Base-by-base conservation (phyloP, 2,797 vertebrate species). In the Masticophis lateralis region DNA sequence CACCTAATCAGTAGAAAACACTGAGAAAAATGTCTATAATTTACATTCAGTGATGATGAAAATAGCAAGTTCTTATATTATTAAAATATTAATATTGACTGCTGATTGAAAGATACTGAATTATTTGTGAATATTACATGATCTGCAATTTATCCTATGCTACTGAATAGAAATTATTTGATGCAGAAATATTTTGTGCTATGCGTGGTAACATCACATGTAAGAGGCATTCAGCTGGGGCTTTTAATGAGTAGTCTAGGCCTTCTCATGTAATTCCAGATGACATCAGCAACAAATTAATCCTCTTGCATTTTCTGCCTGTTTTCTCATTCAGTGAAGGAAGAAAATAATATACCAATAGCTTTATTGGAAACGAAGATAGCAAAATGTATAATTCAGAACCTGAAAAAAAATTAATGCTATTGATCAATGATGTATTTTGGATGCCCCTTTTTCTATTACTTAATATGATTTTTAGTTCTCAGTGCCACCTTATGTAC, bases 11-110 rank as follows among this genome's bases (percentile, higher is more conserved):
- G 37, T 93, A 92, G 63, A 92, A 87, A 92, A 60, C 66, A 95
- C 93, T 90, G 92, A 92, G 88, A 94, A 95, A 95, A 96, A 96
- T 97, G 95, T 94, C 87, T 93, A 91, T 93, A 95, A 91, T 95
- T 93, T 96, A 91, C 93, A 96, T 96, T 37, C 56, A 74, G 0
- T 94, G 93, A 86, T 92, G 93, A 94, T 94, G 60, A 90, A 94
- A 93, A 94, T 91, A 93, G 92, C 79, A 94, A 93, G 93, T 94
- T 94, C 95, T 94, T 94, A 90, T 63, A 87, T 92, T 94, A 92
- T 2, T 22, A 94, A 95, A 88, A 66, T 92, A 91, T 93, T 94
- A 89, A 92, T 94, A 91, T 90, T 89, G 91, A 88, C 66, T 92
- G 25, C 25, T 69, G 83, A 92, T 13, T 96, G 91, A 93, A 94